phyloP scores from a whole-genome alignment of 1,140 invertebrate genomes.

The Solenopsis invicta region DNA sequence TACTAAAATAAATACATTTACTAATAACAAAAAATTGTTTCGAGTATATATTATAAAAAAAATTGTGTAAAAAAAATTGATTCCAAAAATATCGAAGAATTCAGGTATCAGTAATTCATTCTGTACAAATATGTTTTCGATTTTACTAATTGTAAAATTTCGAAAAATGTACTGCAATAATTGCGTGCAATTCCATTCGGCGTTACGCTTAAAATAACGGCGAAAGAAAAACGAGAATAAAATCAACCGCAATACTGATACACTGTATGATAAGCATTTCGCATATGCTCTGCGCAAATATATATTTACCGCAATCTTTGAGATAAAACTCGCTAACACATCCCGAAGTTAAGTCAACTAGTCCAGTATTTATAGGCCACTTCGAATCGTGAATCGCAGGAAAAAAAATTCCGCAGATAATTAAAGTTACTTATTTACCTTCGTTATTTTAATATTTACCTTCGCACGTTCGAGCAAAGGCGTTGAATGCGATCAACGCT shows the following conservation, averaged over 20 bases:
- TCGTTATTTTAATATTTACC: conserved; percentile 5
- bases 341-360: conserved; percentile 45
- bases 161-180: background rate
- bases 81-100: background rate
- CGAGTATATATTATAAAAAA: background rate
- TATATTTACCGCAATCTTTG: conserved; percentile 18
- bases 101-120: background rate
- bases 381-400: background rate
- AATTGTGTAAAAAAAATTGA: background rate
- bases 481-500: background rate
- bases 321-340: conserved; percentile 41
- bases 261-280: conserved; percentile 19
- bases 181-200: background rate
- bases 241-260: conserved; percentile 7
- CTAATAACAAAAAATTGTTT: too few relatives aligned
- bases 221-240: conserved; percentile 2
- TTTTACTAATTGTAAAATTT: background rate
- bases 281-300: conserved; percentile 26
- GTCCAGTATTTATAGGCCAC: conserved; percentile 5
- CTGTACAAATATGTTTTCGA: background rate
- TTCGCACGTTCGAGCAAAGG: background rate
- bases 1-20: too few relatives aligned
- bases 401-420: background rate
- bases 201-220: background rate
- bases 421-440: background rate